These are phyloP conservation scores for Ips nitidus DNA, from an alignment of 1,140 invertebrate genomes.

Conservation along the genomic window DNA sequence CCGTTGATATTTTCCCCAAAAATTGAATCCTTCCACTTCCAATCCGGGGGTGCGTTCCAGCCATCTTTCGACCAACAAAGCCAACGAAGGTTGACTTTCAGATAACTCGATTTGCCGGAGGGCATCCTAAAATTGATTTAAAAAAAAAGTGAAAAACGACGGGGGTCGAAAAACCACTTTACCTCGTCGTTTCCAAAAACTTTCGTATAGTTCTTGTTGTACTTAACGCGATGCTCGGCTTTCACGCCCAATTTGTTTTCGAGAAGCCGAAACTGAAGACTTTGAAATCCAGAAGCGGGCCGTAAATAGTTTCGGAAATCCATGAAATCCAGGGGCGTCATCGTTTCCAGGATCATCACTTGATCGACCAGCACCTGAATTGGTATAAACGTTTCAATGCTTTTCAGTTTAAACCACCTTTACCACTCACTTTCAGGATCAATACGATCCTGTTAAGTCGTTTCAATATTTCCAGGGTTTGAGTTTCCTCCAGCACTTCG, in stretches of 20 bases:
- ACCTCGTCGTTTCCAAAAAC: slow-evolving; percentile 77
- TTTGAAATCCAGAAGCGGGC: slow-evolving; percentile 97
- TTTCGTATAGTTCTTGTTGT: slow-evolving; percentile 88
- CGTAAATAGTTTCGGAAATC: slow-evolving; percentile 90
- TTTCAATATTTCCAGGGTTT: slow-evolving; percentile 91
- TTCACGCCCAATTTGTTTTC: slow-evolving; percentile 96
- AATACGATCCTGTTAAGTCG: slow-evolving; percentile 88
- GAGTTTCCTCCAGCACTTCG: slow-evolving; percentile 83
- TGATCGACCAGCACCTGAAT: slow-evolving; percentile 91
- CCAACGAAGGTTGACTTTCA: slow-evolving; percentile 80
- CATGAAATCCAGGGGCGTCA: slow-evolving; percentile 97
- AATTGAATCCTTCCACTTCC: slow-evolving; percentile 81
- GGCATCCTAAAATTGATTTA: slow-evolving; percentile 56
- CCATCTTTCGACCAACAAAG: slow-evolving; percentile 87
- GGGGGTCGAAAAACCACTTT: too few relatives aligned
- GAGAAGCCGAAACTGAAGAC: slow-evolving; percentile 91
- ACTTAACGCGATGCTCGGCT: slow-evolving; percentile 84
- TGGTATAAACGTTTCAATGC: not conserved
- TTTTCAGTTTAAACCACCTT: slow-evolving; percentile 8
- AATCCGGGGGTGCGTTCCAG: slow-evolving; percentile 92
- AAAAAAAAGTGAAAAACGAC: slow-evolving; percentile 8
- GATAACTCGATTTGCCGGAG: slow-evolving; percentile 74
- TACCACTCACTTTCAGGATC: slow-evolving; percentile 83
- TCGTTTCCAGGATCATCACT: slow-evolving; percentile 96
- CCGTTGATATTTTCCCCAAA: slow-evolving; percentile 87